Evolutionary conservation across 2,888 invertebrate species (phyloP), one percentile per base, ranked within the genome.

Genomic region (Cantharis flavilabris): DNA sequence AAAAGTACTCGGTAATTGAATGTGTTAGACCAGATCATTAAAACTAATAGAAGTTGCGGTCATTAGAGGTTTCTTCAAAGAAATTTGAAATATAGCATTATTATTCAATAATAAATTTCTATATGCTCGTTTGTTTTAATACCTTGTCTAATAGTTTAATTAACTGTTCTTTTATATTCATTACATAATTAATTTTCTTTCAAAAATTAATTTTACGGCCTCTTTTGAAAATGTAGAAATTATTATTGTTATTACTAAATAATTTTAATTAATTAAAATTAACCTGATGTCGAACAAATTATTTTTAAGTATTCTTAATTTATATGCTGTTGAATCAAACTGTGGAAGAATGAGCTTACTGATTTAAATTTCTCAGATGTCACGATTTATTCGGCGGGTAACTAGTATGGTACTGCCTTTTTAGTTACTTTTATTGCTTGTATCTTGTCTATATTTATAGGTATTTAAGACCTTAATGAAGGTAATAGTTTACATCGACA

Each of bases 121-220:
- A 33, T 70, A 33, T 33, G 62, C 30, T 30, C 71, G 62, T 70
- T 65, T 71, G 73, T 71, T 71, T 64, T 69, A 64, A 73, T 69
- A 74, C 71, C 74, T 74, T 71, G 77, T 71, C 76, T 78, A 76
- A 75, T 75, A 75, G 18, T 75, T 64, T 76, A 71, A 78, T 75
- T 77, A 77, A 75, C 73, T 62, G 65, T 18, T 77, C 70, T 33
- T 49, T n/a, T 72, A 69, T 72, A 72, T 72, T 77, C 71, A 75
- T 72, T 72, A 67, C 16, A 62, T 72, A 72, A 71, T 74, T 74
- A 74, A 64, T 76, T 69, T 72, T 70, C 30, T 70, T 26, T 67
- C 13, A 71, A 65, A 65, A 65, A 23, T 65, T 16, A 65, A 65
- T 20, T 18, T 65, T 64, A 64, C 11, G 64, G 18, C 14, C 33